Conservation (phyloP, 2,113 vertebrate species). For the Hippocampus guttulatus region DNA sequence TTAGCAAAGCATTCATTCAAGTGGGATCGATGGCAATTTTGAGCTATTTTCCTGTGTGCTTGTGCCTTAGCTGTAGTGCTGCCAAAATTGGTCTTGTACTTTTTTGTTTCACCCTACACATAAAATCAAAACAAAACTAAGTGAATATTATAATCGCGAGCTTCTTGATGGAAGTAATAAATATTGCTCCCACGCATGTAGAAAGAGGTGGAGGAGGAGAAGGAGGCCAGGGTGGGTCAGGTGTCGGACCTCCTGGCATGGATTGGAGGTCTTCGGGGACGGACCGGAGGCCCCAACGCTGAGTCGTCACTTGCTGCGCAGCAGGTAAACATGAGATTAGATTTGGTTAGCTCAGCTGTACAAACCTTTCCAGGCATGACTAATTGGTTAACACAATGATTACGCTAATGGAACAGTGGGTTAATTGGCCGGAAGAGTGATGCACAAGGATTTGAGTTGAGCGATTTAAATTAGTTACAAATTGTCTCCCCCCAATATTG, state of each 20-base stretch:
- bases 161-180: not conserved
- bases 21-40: no score
- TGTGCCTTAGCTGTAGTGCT: no score
- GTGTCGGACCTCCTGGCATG: slow-evolving; percentile 89
- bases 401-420: no score
- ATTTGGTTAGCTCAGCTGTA: not conserved
- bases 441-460: no score
- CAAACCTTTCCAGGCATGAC: no score
- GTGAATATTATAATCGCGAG: no score
- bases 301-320: slow-evolving; percentile 88
- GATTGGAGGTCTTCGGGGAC: slow-evolving; percentile 78
- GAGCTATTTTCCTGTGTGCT: no score
- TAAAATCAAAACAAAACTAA: no score
- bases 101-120: not conserved
- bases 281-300: slow-evolving; percentile 60
- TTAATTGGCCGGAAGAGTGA: no score
- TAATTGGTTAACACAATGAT: no score
- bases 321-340: slow-evolving; percentile 70
- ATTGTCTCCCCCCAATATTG: not conserved
- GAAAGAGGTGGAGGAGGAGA: slow-evolving; percentile 98
- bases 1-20: no score
- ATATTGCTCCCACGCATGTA: slow-evolving; percentile 43
- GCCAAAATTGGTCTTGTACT: not conserved
- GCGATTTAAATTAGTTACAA: no score
- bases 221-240: slow-evolving; percentile 84